Evolutionary conservation across 2,113 vertebrate species (phyloP).

Genomic region (Psammodynastes pulverulentus): DNA sequence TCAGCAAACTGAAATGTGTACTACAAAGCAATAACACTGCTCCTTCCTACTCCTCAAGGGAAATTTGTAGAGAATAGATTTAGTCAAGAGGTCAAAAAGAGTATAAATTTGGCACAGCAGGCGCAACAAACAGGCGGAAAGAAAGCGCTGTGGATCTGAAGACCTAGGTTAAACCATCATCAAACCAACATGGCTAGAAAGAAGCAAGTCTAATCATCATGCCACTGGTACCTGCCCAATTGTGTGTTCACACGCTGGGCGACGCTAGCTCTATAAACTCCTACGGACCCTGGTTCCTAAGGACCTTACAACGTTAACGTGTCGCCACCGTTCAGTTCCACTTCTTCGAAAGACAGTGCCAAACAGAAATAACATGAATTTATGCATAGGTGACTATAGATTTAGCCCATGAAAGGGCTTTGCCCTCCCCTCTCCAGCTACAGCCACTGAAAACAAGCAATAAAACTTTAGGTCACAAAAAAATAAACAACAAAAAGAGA

Average conservation of each 20-base stretch:
- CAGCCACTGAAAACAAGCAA: conserved; percentile 3
- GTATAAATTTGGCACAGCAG: conserved; percentile 64
- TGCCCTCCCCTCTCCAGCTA: conserved; percentile 46
- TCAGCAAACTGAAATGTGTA: conserved; percentile 74
- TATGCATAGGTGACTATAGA: conserved; percentile 4
- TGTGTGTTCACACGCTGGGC: conserved; percentile 10
- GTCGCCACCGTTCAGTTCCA: conserved; percentile 10
- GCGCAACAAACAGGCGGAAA: conserved; percentile 69
- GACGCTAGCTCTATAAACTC: conserved; percentile 28
- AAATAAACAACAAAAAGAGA: no score
- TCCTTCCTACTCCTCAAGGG: conserved; percentile 76
- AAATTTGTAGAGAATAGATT: conserved; percentile 76
- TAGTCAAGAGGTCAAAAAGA: conserved; percentile 72
- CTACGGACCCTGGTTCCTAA: conserved; percentile 24
- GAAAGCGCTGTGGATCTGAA: conserved; percentile 56
- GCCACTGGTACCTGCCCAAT: conserved; percentile 44
- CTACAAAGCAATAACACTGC: conserved; percentile 74
- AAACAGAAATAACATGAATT: conserved; percentile 33
- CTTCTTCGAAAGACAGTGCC: conserved; percentile 42
- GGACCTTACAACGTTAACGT: conserved; percentile 21
- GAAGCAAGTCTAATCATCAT: conserved; percentile 1
- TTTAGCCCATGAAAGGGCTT: conserved; percentile 39
- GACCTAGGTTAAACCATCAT: conserved; percentile 44
- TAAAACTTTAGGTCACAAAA: conserved; percentile 48
- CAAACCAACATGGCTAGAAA: conserved; percentile 45